phyloP scores from a whole-genome alignment of 92 coral and sea anemone species.

The Metridium senile region DNA sequence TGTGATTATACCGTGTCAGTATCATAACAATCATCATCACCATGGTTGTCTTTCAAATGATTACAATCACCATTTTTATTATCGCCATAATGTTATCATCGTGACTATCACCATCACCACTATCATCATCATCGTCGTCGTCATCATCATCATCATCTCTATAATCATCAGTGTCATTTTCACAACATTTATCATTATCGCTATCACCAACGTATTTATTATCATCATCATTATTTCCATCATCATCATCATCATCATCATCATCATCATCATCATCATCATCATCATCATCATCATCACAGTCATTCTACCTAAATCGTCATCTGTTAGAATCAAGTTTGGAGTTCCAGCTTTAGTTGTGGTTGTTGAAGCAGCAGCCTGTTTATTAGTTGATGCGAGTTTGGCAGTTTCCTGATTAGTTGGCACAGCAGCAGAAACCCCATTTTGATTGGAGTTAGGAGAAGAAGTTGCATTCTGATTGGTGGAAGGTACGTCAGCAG shows the following conservation, averaged over 20 bases:
- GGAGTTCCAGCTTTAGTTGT: neutral
- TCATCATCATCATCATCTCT: neutral
- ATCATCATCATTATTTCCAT: neutral
- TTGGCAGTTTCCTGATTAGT: neutral
- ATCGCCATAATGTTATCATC: too few relatives aligned
- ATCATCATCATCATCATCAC: neutral
- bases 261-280: neutral
- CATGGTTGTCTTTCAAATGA: too few relatives aligned
- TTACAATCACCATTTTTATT: too few relatives aligned
- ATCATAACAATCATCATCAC: neutral
- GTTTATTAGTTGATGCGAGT: neutral
- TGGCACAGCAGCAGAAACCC: neutral
- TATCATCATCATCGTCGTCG: neutral
- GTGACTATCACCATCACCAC: neutral
- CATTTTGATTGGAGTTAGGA: too few relatives aligned
- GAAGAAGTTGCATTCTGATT: neutral
- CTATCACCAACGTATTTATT: too few relatives aligned
- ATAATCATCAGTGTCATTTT: neutral
- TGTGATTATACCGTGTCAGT: neutral
- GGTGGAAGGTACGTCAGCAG: neutral
- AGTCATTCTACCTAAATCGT: conserved; percentile 15
- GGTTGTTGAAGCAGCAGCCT: neutral
- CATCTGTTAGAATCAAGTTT: neutral
- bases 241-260: neutral
- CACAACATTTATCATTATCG: neutral